Evolutionary conservation across 2,113 vertebrate genomes (phyloP), one percentile per base, ranked within the genome.

Genomic region (Ptilorrhoa leucosticta): DNA sequence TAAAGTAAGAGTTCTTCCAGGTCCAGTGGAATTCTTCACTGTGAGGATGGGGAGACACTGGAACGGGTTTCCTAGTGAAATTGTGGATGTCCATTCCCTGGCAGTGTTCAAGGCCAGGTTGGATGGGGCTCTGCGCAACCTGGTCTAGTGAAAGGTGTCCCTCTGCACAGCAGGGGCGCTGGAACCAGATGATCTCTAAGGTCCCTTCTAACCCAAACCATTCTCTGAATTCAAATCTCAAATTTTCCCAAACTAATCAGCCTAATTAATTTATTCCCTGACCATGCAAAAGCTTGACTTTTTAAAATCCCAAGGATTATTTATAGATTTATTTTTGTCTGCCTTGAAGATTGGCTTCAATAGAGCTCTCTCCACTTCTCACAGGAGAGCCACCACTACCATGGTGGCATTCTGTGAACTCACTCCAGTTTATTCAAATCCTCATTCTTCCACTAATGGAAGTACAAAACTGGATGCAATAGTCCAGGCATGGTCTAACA

Each of bases 81-180:
- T 16, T 37, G 27, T 42, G 58, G 26, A 35, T 37, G 9, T 19
- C 27, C 26, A 31, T 28, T 56, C 22, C 42, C 22, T 64, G 9
- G 9, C 8, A 65, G 15, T 13, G 31, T 13, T 50, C 42, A 50
- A 22, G 27, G 26, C 31, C 2, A 13, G 26, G 26, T 7, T 35
- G 50, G 42, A 33, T 19, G 26, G 24, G 7, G 14, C 6, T 22
- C 42, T 47, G 30, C 0, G 0, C 15, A 56, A 12, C 48, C 30
- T 42, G 13, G 11, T n/a, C 24, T 27, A 35, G n/a, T 21, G 57
- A n/a, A 35, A 79, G 24, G 9, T 18, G 21, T 15, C 14, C 40
- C 20, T 48, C 17, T 16, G 14, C 21, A 31, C 31, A 57, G 31
- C 20, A 88, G 16, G 2, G 13, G 18, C 2, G 2, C 19, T 60